Evolutionary conservation across 2,888 invertebrate species (phyloP).

Genomic region (Anthophora plumipes): DNA sequence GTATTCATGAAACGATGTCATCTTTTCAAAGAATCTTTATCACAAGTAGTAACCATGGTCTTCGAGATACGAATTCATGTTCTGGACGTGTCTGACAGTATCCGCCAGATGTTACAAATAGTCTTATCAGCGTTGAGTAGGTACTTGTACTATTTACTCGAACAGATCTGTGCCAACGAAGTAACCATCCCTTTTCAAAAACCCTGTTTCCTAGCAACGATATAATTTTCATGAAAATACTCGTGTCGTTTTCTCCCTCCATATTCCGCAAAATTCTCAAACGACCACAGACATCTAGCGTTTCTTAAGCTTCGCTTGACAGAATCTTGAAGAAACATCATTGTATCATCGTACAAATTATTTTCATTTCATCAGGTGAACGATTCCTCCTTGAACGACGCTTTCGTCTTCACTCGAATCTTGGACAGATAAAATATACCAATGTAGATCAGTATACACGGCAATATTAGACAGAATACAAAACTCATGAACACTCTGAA

Average conservation of each 20-base stretch:
- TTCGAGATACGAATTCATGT: background rate
- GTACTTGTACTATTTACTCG: background rate
- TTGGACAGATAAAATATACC: background rate
- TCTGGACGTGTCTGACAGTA: background rate
- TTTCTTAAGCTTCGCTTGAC: too few species aligned
- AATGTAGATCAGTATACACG: background rate
- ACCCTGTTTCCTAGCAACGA: too few species aligned
- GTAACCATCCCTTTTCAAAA: too few species aligned
- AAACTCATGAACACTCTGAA: background rate
- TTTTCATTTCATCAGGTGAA: background rate
- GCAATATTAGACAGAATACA: background rate
- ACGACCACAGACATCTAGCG: too few species aligned
- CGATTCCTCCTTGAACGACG: background rate
- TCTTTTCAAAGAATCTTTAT: background rate
- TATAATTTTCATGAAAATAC: background rate
- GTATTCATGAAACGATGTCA: background rate
- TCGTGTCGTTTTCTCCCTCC: background rate
- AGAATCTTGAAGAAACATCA: too few species aligned
- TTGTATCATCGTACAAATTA: too few species aligned
- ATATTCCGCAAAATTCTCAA: too few species aligned
- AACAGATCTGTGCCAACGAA: too few species aligned
- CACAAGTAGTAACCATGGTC: background rate
- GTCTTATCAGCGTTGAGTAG: background rate
- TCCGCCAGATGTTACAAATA: background rate
- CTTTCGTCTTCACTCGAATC: too few species aligned